Percentiles rank a stretch among this genome's conserved stretches.
Evolutionary conservation across 2,797 vertebrate genomes (phyloP).

Genomic region (Momotus momota): DNA sequence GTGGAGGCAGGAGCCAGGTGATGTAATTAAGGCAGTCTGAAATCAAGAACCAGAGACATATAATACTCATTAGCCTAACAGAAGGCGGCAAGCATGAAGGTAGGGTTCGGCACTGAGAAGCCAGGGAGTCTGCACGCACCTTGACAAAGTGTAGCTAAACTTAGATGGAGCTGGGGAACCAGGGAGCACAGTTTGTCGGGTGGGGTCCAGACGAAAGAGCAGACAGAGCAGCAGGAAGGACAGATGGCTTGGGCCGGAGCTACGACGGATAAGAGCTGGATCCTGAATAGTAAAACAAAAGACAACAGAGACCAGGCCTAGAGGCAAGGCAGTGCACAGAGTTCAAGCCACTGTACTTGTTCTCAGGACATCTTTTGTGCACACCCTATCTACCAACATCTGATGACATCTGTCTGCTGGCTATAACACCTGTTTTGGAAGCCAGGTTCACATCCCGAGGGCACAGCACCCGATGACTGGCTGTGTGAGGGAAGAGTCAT

Average conservation of each 20-base stretch:
- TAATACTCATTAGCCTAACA: constrained; percentile 13
- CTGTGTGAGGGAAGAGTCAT: not conserved
- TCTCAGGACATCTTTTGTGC: constrained; percentile 4
- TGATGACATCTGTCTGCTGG: constrained; percentile 11
- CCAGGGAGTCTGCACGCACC: not conserved
- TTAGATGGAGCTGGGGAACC: not conserved
- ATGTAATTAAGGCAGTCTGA: constrained; percentile 50
- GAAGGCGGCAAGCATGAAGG: not conserved
- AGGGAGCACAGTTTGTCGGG: not conserved
- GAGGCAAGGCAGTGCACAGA: not conserved
- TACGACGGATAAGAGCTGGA: not conserved
- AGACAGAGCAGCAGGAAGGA: not conserved
- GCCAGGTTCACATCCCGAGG: not conserved
- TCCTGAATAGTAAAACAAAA: not conserved
- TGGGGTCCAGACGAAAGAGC: not conserved
- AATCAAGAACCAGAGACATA: constrained; percentile 19
- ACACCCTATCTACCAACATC: not conserved
- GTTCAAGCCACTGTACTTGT: not conserved
- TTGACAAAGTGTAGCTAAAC: not conserved
- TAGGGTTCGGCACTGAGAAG: not conserved
- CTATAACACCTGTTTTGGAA: not conserved
- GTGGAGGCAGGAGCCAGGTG: constrained; percentile 35
- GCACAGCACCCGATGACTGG: not conserved
- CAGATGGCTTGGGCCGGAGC: not conserved
- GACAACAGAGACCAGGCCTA: not conserved